phyloP scores from a whole-genome alignment of 1,140 invertebrate species.

The Drosophila chauvacae region DNA sequence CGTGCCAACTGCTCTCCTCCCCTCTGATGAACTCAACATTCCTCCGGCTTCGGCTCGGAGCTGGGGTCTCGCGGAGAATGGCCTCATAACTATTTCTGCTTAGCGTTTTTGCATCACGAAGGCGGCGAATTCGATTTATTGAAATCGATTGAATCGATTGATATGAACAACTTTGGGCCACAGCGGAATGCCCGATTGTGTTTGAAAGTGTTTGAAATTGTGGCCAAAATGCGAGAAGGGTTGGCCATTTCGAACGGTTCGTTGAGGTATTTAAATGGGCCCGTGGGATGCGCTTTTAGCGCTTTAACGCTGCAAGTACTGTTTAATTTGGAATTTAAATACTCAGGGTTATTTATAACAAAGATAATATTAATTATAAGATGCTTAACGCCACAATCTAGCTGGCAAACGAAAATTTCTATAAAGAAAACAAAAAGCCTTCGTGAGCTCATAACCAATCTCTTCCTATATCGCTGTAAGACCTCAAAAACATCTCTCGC shows the following conservation, averaged over 20 bases:
- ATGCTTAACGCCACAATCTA: neutral
- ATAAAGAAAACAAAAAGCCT: neutral
- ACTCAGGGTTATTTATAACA: neutral
- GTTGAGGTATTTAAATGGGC: neutral
- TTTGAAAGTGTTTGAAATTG: conserved; percentile 11
- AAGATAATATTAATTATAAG: neutral
- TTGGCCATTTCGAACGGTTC: neutral
- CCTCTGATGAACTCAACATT: conserved; percentile 70
- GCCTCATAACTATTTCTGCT: conserved; percentile 56
- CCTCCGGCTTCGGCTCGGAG: conserved; percentile 48
- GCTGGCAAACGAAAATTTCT: neutral
- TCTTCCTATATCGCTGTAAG: neutral
- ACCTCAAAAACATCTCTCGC: neutral
- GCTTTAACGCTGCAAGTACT: neutral
- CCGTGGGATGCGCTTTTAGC: neutral
- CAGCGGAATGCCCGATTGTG: conserved; percentile 20
- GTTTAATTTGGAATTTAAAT: neutral
- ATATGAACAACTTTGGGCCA: conserved; percentile 16
- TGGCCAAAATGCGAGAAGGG: conserved; percentile 8
- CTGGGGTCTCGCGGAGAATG: conserved; percentile 51
- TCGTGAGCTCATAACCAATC: neutral
- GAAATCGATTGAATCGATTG: conserved; percentile 51
- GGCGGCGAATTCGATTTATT: conserved; percentile 53
- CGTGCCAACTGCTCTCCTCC: conserved; percentile 12
- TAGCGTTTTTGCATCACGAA: conserved; percentile 54